Conservation (phyloP, 2,797 vertebrate genomes). For the Gorsachius magnificus region DNA sequence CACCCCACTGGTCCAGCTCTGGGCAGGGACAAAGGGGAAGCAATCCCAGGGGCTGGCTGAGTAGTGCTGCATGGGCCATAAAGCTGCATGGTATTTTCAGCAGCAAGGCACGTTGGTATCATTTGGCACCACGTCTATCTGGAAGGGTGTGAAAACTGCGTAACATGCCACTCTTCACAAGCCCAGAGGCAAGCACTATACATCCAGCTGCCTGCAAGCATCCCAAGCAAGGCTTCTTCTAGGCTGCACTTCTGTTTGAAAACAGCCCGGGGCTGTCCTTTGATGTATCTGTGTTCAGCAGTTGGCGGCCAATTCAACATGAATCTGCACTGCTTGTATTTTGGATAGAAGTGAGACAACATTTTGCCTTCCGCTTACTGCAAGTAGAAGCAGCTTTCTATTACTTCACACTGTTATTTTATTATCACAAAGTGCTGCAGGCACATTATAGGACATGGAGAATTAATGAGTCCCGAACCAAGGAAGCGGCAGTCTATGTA, state of each 20-base stretch:
- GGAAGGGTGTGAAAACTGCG: background rate
- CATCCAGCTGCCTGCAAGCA: constrained; percentile 39
- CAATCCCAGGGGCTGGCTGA: background rate
- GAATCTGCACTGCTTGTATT: background rate
- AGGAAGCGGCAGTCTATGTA: background rate
- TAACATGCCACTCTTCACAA: background rate
- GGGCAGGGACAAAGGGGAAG: background rate
- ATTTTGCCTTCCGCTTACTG: constrained; percentile 15
- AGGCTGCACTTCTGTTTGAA: constrained; percentile 37
- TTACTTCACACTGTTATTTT: constrained; percentile 20
- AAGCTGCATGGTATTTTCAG: background rate
- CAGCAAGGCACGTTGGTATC: background rate
- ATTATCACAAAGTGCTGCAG: constrained; percentile 24
- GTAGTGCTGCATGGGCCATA: background rate
- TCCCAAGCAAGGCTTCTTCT: constrained; percentile 15
- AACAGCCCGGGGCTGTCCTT: constrained; percentile 46
- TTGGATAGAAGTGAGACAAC: background rate
- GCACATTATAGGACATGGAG: background rate
- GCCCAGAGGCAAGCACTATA: constrained; percentile 13
- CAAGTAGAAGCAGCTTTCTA: background rate
- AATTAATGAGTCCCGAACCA: constrained; percentile 26
- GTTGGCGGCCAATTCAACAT: background rate
- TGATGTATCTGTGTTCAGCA: background rate
- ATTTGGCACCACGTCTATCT: background rate
- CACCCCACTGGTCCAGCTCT: fast-evolving